These are phyloP conservation scores for Macrostomum cliftonense DNA, from an alignment of 2,888 invertebrate genomes.

Conservation along the genomic window DNA sequence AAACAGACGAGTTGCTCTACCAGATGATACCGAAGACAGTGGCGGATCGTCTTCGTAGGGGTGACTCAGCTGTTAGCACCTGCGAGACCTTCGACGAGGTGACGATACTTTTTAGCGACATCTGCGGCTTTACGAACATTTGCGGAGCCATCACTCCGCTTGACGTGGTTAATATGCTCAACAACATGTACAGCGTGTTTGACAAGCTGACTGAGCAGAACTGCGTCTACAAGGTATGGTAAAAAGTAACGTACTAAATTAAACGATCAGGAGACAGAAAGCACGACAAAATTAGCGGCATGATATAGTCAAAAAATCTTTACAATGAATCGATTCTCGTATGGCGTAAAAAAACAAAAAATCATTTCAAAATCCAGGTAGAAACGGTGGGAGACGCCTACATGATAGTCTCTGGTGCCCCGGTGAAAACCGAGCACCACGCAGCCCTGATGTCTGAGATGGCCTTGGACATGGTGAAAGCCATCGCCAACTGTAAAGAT, in stretches of 20 bases:
- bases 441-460: slow-evolving; percentile 50
- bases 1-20: slow-evolving; percentile 80
- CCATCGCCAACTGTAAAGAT: slow-evolving; percentile 68
- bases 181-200: slow-evolving; percentile 82
- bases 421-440: slow-evolving; percentile 65
- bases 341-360: too few relatives aligned
- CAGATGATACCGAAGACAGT: slow-evolving; percentile 98
- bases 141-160: slow-evolving; percentile 85
- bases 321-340: too few relatives aligned
- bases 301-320: too few relatives aligned
- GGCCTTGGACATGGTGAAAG: slow-evolving; percentile 80
- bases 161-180: slow-evolving; percentile 91
- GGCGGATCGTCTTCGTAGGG: slow-evolving; percentile 71
- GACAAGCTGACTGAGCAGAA: slow-evolving; percentile 75
- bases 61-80: slow-evolving; percentile 85
- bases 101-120: slow-evolving; percentile 86
- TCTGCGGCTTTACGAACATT: slow-evolving; percentile 89
- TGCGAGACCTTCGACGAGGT: slow-evolving; percentile 74
- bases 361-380: slow-evolving; percentile 64
- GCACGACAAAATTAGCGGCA: too few relatives aligned
- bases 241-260: too few relatives aligned
- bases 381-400: slow-evolving; percentile 88
- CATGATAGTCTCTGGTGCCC: slow-evolving; percentile 82
- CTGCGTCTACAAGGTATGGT: slow-evolving; percentile 83
- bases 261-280: too few relatives aligned